Base-by-base conservation (phyloP, 1,140 invertebrate species). In the Drosophila pectinifera region DNA sequence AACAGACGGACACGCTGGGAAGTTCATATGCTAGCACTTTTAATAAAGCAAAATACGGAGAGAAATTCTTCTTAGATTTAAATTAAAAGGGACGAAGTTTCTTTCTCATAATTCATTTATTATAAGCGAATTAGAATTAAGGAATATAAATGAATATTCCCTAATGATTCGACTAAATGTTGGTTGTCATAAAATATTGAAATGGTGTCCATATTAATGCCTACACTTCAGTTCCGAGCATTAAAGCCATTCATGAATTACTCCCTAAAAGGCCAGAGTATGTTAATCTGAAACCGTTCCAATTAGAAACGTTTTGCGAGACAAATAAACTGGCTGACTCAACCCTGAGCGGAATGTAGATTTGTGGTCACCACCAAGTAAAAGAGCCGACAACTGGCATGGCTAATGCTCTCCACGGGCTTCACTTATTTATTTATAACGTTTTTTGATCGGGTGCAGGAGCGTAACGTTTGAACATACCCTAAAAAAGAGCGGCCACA, bases 391-490 rank as follows among this genome's bases (percentile, higher is more conserved):
- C 81, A 85, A 85, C 49, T 85, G 82, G 57, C 78, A 72, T 81
- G 45, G 64, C 82, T 81, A 85, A 85, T 85, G 82, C 48, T 24
- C 28, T 55, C 67, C 65, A 67, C 59, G 57, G 56, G 51, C 24
- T 49, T 80, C 36, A 38, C n/a, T 76, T 70, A 46, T 53, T 76
- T 70, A 70, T 70, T 70, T 70, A 70, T 70, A 70, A 69, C 64
- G 62, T 49, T 75, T 74, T 75, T 80, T 74, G 64, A 70, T 64
- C 67, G 78, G 78, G 78, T 68, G 82, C 82, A 86, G 62, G 61
- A 85, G 64, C 82, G 83, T 72, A 79, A 79, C 82, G 62, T 82
- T 88, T 88, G 61, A 86, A 72, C 57, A 78, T 75, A 54, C 56
- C 61, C 61, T 34, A n/a, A 28, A 34, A 48, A 14, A 14, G 11